Base-by-base conservation (phyloP, 2,797 vertebrate species). In the Cirrhinus molitorella region DNA sequence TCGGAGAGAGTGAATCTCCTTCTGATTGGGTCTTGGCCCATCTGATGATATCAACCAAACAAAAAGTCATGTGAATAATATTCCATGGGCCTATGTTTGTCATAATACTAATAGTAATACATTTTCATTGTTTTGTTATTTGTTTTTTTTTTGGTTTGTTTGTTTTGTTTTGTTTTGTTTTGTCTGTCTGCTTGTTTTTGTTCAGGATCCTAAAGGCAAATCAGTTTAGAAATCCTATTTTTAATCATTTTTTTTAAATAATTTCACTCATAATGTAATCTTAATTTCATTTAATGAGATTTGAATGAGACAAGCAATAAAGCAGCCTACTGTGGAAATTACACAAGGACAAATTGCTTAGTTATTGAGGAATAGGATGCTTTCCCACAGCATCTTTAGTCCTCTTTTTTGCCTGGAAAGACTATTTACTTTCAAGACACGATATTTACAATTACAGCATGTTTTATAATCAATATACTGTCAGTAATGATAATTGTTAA, bases 11-110 rank as follows among this genome's bases (percentile, higher is more conserved):
- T 96, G 92, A 85, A 98, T 95, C 93, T 99, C 98, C 87, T 97
- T 99, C 79, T 96, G 96, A 91, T 91, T 97, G 81, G 98, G 98
- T 83, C 98, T 95, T 13, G 96, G 96, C 81, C 97, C 97, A 89
- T 99, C 98, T 99, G 88, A 83, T 17, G 70, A 63, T 37, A 55
- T 49, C 5, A 63, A 34, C 8, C 37, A 68, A 28, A 34, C 31
- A 25, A 37, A 28, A 45, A 12, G 19, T 23, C 11, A 65, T 1
- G 10, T 16, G 2, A 77, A 10, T 12, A 70, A 45, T 67, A 17
- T n/a, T 61, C 7, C 17, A 37, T 49, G 65, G n/a, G 16, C 12
- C 28, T 40, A 49, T n/a, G n/a, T 28, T 49, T 47, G 11, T 78
- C 55, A 61, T 28, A 13, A 19, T 57, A 40, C 13, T 40, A 16